Base-by-base conservation (phyloP, 2,113 vertebrate species). In the Ageneiosus marmoratus region DNA sequence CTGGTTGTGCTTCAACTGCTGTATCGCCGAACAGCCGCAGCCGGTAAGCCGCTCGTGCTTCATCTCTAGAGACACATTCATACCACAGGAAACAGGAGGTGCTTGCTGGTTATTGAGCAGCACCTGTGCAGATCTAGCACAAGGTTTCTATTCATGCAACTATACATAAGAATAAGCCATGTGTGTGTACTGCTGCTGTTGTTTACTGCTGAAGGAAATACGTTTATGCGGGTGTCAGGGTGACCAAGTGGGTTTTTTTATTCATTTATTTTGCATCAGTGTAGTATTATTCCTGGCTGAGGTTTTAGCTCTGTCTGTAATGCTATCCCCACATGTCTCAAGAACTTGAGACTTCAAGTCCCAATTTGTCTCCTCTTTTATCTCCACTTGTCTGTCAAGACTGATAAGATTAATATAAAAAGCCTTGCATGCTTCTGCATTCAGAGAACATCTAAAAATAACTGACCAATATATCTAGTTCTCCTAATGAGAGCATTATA, bases 1-100 rank as follows among this genome's bases (percentile, higher is more conserved):
- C 90, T 96, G 96, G 96, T 91, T 97, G 91, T 97, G 96, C 89
- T 96, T 97, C 94, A 96, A 96, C 94, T 97, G 96, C 96, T 97
- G 96, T 89, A 96, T 96, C 81, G 95, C 96, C 70, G 96, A 97
- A 76, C 95, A 96, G 88, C 95, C 95, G 82, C 96, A 96, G 88
- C 95, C 96, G 88, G 95, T 97, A 92, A 96, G 95, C 94, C 91
- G 18, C n/a, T 44, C 34, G 24, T 32, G 20, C 56, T 63, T 48
- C 4, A 10, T 62, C 44, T 72, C 53, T 29, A 69, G 67, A 73
- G 74, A 60, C 60, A 1, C 77, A 80, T 76, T 67, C 62, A 76
- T n/a, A 50, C 27, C 56, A 77, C 77, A 58, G 81, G 58, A 82
- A 74, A 32, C 74, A 81, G 83, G 72, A 67, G 56, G 63, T 79